Percentiles rank a stretch among this genome's conserved stretches.
Conservation (phyloP, 2,797 vertebrate species). For the Labeo calbasu region DNA sequence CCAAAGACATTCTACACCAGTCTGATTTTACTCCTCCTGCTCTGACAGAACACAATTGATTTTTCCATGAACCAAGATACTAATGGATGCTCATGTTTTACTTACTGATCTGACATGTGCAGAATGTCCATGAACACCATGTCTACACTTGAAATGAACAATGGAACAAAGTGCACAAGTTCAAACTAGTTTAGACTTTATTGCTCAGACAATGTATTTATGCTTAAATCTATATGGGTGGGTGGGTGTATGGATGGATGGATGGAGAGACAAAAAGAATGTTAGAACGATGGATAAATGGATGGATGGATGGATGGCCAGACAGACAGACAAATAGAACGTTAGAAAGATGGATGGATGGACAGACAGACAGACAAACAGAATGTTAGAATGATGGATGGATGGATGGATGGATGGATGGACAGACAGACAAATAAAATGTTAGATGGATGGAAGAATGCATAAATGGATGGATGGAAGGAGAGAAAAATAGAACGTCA, state of each 20-base stretch:
- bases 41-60: constrained; percentile 5
- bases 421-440: no score
- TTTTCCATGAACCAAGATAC: constrained; percentile 6
- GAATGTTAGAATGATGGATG: no score
- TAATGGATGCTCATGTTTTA: constrained; percentile 24
- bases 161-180: not conserved
- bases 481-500: no score
- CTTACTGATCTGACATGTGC: not conserved
- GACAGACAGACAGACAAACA: no score
- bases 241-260: no score
- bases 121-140: constrained; percentile 3
- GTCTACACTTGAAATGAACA: not conserved
- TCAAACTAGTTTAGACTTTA: not conserved
- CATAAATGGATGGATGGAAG: no score
- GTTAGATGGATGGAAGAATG: no score
- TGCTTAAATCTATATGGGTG: not conserved
- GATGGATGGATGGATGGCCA: rapidly evolving
- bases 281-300: no score
- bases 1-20: not conserved
- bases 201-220: not conserved
- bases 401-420: no score
- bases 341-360: no score
- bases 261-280: no score
- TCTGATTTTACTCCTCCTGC: constrained; percentile 1
- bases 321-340: no score